Base-by-base conservation (phyloP, 2,113 vertebrate species). In the Aythya baeri region DNA sequence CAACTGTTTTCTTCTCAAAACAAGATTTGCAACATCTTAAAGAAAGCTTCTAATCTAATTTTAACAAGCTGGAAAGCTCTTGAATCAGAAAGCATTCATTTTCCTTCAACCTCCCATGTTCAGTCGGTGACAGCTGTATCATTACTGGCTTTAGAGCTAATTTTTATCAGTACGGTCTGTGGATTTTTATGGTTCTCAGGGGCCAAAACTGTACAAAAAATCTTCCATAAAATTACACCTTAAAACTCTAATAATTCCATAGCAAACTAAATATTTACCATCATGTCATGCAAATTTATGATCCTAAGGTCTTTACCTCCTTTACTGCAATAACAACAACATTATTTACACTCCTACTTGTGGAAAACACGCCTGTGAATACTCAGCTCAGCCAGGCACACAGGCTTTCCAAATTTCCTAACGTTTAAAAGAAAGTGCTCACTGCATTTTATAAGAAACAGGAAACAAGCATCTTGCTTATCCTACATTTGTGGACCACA, bases 401-500 rank as follows among this genome's bases (percentile, higher is more conserved):
- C 50, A 68, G 81, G 29, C 57, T 91, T 93, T 88, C 59, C 91
- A 86, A 65, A 66, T 29, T 29, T 92, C 1, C 0, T 74, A 87
- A 79, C 11, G 49, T 89, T 80, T 87, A 91, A 73, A 96, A 94
- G 43, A 90, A 88, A 91, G 90, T 91, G 91, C 93, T 96, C 81
- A n/a, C 80, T 93, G 93, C 83, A 92, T 94, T 94, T 85, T 85
- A 55, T 71, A 91, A 89, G 58, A 86, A 78, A 91, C 72, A 93
- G 43, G 83, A 93, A 78, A 4, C 43, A 57, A 75, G 11, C 36
- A 43, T 52, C 50, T 34, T 41, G 36, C 58, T 88, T 88, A 87
- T 54, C 71, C 88, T 92, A 92, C 58, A 62, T 0, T 90, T 44
- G 70, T 6, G 93, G 43, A 93, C 32, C 57, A 88, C 23, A 46